phyloP scores from a whole-genome alignment of 1,140 invertebrate species.

The Ptiloglossa arizonensis region DNA sequence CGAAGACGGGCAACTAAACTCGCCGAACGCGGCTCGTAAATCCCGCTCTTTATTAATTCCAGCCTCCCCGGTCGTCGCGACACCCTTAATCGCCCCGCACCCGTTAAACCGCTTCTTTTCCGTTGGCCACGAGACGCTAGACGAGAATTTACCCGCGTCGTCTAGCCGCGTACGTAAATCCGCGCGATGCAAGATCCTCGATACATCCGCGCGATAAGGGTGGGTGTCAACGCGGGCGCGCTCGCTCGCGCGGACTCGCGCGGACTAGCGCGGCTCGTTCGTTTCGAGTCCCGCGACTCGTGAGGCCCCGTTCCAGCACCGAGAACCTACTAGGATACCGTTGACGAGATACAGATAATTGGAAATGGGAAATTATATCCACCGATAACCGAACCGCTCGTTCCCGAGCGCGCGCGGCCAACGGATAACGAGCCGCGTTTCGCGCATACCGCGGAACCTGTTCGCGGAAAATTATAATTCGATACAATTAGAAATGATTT shows the following conservation, averaged over 20 bases:
- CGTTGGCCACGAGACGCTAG: not conserved
- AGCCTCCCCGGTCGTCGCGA: not conserved
- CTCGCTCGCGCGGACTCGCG: no score
- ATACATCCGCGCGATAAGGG: conserved; percentile 36
- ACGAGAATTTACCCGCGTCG: conserved; percentile 16
- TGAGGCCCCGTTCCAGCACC: no score
- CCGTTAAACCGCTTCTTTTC: conserved; percentile 4
- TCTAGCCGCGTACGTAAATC: conserved; percentile 15
- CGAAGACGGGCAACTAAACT: not conserved
- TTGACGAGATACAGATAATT: conserved; percentile 50
- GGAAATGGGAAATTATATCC: conserved; percentile 33
- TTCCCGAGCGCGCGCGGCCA: not conserved
- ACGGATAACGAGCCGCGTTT: conserved; percentile 39
- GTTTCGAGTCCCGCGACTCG: not conserved
- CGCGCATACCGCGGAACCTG: conserved; percentile 36
- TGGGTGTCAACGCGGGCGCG: conserved; percentile 34
- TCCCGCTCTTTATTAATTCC: conserved; percentile 23
- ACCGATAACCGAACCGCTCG: conserved; percentile 18
- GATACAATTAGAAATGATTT: conserved; percentile 34
- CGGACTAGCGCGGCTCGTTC: no score
- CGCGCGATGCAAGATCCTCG: conserved; percentile 12
- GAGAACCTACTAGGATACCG: not conserved
- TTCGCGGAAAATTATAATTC: conserved; percentile 45
- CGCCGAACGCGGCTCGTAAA: not conserved
- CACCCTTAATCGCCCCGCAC: conserved; percentile 12